Percentiles rank a stretch among this genome's conserved stretches.
These are phyloP conservation scores for Girardia tigrina DNA, from an alignment of 2,888 invertebrate genomes.

Conservation along the genomic window DNA sequence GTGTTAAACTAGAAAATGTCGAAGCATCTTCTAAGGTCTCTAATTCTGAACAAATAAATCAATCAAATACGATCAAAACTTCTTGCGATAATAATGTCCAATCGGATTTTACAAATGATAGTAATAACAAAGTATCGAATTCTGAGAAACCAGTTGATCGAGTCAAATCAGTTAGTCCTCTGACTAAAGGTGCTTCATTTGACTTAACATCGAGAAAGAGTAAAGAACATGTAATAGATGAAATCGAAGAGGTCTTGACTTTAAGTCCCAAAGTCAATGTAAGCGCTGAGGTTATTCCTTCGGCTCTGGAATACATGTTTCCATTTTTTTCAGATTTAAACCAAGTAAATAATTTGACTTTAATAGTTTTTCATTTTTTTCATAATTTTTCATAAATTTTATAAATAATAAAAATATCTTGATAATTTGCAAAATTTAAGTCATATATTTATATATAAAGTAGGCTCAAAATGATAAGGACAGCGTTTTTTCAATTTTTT, in stretches of 20 bases:
- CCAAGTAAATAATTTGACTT: background rate
- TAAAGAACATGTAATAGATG: slow-evolving; percentile 12
- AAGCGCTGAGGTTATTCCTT: background rate
- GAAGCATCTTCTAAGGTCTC: background rate
- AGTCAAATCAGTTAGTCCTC: background rate
- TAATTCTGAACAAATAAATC: background rate
- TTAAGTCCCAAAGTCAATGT: background rate
- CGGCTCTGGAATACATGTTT: background rate
- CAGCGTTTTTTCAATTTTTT: too few species aligned
- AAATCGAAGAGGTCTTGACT: background rate
- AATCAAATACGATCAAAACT: too few species aligned
- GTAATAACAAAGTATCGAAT: background rate
- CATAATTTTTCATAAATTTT: background rate
- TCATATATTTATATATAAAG: too few species aligned
- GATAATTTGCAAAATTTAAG: too few species aligned
- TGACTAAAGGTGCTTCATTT: background rate
- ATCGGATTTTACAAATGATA: background rate
- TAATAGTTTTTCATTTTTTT: background rate
- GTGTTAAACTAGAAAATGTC: background rate
- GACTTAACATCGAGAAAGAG: background rate
- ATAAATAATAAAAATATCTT: too few species aligned
- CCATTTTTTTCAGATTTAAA: background rate
- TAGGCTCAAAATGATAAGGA: too few species aligned
- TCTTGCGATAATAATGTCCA: background rate
- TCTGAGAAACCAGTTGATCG: background rate